Conservation (phyloP, 1,140 invertebrate species). For the Brachionus calyciflorus region DNA sequence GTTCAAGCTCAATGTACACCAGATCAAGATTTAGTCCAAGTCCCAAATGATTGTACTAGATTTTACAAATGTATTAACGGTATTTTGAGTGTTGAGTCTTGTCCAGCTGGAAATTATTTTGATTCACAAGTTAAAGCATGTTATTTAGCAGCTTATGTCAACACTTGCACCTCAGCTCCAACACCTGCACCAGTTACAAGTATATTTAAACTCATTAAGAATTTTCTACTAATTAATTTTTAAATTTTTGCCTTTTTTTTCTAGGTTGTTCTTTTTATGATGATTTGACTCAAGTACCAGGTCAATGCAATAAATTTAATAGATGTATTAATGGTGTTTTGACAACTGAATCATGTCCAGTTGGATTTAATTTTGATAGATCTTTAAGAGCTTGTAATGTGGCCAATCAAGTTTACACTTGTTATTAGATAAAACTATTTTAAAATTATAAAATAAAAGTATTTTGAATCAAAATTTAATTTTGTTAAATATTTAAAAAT, state of each 20-base stretch:
- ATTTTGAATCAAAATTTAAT: too few species aligned
- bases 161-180: neutral
- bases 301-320: constrained; percentile 7
- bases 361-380: constrained; percentile 7
- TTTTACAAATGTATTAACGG: too few species aligned
- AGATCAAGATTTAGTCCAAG: too few species aligned
- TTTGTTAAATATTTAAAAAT: too few species aligned
- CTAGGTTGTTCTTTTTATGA: neutral
- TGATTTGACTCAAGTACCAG: constrained; percentile 23
- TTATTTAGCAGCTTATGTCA: neutral
- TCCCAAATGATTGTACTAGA: too few species aligned
- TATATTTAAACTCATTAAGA: neutral
- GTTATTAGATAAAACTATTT: neutral
- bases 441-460: neutral
- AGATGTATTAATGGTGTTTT: constrained; percentile 10
- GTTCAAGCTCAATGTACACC: too few species aligned
- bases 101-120: neutral
- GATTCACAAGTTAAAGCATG: neutral
- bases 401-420: neutral
- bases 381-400: constrained; percentile 17
- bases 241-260: too few species aligned
- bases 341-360: constrained; percentile 1
- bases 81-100: too few species aligned
- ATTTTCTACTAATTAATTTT: neutral
- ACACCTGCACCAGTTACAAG: neutral